Conservation (phyloP, 2,888 invertebrate genomes). For the Drosophila antonietae region DNA sequence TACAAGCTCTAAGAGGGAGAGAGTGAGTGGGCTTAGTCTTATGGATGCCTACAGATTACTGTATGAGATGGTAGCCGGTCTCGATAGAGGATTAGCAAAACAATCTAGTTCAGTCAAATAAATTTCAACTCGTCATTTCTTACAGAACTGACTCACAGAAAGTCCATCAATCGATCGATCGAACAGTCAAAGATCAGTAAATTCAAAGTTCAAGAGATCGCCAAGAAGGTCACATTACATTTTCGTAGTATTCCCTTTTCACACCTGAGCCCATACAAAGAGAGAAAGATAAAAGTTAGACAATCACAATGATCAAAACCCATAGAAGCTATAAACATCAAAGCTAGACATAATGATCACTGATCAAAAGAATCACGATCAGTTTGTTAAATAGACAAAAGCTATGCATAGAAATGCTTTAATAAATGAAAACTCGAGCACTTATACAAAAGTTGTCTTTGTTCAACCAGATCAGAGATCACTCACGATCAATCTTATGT, state of each 20-base stretch:
- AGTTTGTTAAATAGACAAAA: background rate
- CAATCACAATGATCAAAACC: slow-evolving; percentile 2
- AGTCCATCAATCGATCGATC: background rate
- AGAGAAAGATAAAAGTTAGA: background rate
- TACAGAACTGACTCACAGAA: background rate
- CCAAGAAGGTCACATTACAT: background rate
- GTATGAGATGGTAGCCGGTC: background rate
- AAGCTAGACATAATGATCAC: background rate
- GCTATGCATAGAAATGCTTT: background rate
- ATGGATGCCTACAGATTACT: background rate
- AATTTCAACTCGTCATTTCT: background rate
- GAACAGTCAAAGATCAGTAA: background rate
- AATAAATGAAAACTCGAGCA: slow-evolving; percentile 23
- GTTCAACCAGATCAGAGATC: slow-evolving; percentile 1
- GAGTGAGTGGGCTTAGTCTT: background rate
- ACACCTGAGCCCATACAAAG: background rate
- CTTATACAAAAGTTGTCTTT: slow-evolving; percentile 4
- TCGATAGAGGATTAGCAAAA: slow-evolving; percentile 2
- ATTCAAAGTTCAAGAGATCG: background rate
- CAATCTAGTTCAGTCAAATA: background rate
- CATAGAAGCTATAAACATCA: background rate
- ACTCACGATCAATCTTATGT: slow-evolving; percentile 17
- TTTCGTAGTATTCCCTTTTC: background rate
- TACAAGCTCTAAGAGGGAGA: background rate
- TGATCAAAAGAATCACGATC: slow-evolving; percentile 10